Conservation (phyloP, 2,888 invertebrate genomes). For the Andrena bicolor region DNA sequence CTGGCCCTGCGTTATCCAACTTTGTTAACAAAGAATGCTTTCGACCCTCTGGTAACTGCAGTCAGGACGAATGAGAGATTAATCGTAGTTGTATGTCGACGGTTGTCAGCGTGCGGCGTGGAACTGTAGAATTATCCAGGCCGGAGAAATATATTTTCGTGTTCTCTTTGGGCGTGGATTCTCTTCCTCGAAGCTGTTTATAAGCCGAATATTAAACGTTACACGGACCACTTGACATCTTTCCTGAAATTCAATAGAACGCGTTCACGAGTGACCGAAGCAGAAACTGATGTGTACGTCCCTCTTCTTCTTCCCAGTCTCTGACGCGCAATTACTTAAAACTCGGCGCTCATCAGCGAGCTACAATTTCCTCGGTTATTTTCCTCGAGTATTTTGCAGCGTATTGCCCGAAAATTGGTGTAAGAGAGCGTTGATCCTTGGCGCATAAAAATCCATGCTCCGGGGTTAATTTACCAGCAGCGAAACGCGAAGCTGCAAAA, state of each 20-base stretch:
- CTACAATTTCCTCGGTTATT: neutral
- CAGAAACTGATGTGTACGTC: neutral
- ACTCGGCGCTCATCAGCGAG: constrained; percentile 3
- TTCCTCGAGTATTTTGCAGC: constrained; percentile 12
- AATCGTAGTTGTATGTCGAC: too few relatives aligned
- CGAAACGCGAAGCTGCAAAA: neutral
- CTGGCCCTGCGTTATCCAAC: neutral
- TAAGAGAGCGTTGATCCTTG: constrained; percentile 18
- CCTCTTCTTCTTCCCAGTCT: neutral
- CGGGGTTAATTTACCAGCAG: constrained; percentile 8
- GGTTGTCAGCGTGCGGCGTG: too few relatives aligned
- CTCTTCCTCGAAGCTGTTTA: neutral
- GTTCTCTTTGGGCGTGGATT: too few relatives aligned
- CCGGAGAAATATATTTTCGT: too few relatives aligned
- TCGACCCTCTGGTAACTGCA: neutral
- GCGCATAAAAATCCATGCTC: constrained; percentile 10
- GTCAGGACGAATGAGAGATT: too few relatives aligned
- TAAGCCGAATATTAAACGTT: neutral
- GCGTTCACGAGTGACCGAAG: neutral
- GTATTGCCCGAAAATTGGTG: constrained; percentile 19
- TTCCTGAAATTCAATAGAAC: neutral
- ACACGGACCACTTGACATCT: neutral
- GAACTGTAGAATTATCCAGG: too few relatives aligned
- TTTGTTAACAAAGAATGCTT: constrained; percentile 8
- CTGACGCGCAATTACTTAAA: constrained; percentile 18